A percentile compares a stretch with the other conserved stretches of the same genome.
Evolutionary conservation across 2,797 vertebrate genomes (phyloP).

Genomic region (Mus caroli): DNA sequence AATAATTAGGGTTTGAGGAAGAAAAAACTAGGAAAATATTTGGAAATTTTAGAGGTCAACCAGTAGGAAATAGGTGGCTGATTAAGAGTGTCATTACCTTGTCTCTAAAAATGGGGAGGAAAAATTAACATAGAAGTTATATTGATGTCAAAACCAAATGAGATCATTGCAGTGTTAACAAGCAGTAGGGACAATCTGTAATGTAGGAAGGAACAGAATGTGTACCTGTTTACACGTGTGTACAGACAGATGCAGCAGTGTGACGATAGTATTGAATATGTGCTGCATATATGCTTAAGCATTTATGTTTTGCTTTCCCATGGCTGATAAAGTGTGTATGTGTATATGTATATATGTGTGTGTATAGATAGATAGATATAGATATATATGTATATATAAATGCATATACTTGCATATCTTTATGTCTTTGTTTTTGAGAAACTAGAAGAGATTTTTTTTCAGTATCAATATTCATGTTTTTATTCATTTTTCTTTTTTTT

Average conservation of each 20-base stretch:
- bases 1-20: slow-evolving; percentile 34
- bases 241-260: background rate
- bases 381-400: background rate
- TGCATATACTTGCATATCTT: background rate
- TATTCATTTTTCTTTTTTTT: no score
- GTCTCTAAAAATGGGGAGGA: background rate
- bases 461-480: no score
- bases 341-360: no score
- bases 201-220: background rate
- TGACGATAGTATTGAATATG: background rate
- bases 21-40: background rate
- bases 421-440: background rate
- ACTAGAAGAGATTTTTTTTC: background rate
- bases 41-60: slow-evolving; percentile 35
- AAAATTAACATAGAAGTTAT: background rate
- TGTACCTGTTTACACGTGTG: background rate
- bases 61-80: slow-evolving; percentile 21
- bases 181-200: background rate
- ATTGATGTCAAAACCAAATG: background rate
- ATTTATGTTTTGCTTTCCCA: slow-evolving; percentile 44
- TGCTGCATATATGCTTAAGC: background rate
- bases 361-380: background rate
- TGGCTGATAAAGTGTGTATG: background rate
- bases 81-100: slow-evolving; percentile 8
- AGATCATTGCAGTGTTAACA: background rate